Conservation (phyloP, 2,888 invertebrate genomes). For the Tenthredo scrophulariae region DNA sequence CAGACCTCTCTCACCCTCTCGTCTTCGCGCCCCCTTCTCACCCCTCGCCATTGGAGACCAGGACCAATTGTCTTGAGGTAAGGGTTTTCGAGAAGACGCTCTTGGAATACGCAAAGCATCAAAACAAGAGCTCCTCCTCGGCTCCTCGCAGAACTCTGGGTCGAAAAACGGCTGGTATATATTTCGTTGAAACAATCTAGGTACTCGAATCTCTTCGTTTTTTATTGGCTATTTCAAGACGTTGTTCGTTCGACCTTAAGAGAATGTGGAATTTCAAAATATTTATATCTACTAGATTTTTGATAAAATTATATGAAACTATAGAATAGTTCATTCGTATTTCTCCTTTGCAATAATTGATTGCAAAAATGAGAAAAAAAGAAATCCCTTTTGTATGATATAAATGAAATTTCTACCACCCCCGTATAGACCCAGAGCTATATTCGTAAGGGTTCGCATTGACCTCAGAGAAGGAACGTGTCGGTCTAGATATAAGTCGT, state of each 20-base stretch:
- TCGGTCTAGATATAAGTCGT: conserved; percentile 8
- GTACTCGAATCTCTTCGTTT: neutral
- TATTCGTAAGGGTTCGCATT: neutral
- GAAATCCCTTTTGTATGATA: neutral
- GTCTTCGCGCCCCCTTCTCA: too few species aligned
- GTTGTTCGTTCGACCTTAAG: neutral
- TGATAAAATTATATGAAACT: too few species aligned
- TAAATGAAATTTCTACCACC: neutral
- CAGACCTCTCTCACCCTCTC: neutral
- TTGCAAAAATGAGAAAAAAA: neutral
- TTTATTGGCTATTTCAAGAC: neutral
- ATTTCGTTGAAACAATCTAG: neutral
- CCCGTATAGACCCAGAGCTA: neutral
- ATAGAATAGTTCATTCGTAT: too few species aligned
- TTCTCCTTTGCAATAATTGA: neutral
- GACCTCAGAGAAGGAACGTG: conserved; percentile 26
- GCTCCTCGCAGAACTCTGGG: neutral
- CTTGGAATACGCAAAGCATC: conserved; percentile 23
- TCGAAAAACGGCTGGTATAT: neutral
- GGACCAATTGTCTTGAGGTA: conserved; percentile 29
- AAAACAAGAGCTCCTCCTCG: neutral
- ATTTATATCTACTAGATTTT: too few species aligned
- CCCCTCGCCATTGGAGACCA: neutral
- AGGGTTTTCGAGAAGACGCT: conserved; percentile 26
- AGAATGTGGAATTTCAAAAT: neutral